Base-by-base conservation (phyloP, 2,888 invertebrate genomes). In the Mantis religiosa region DNA sequence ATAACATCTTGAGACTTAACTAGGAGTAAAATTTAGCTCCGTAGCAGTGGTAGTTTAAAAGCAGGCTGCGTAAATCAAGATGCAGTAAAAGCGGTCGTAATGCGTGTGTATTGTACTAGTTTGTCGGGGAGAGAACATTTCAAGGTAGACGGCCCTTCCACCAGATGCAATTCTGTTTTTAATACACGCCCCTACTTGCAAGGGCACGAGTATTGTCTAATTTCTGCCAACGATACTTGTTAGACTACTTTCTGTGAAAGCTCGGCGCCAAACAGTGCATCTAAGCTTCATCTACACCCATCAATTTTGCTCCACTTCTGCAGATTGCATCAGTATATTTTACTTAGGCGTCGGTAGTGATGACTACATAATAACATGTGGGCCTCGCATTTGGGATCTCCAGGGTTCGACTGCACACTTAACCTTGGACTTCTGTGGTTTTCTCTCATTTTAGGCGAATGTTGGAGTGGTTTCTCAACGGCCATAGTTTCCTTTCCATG, bases 1-100 rank as follows among this genome's bases (percentile, higher is more conserved):
- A 87, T 87, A 87, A 87, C 87, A 87, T 87, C 87, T 87, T 87
- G 87, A 82, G 41, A 87, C 87, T 87, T 87, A 87, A 87, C 87
- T 87, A 87, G 87, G 87, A 87, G 87, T 87, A 87, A 87, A 87
- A 87, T 87, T 87, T 87, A 87, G 82, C 41, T 87, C 41, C n/a
- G 54, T 71, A 71, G 41, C 41, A 41, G 41, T 41, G 54, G 54
- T 71, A 71, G 54, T 71, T 71, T 71, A 71, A 71, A 71, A n/a
- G 47, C 82, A 82, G 30, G n/a, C 30, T 27, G 34, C 82, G 28
- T 87, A 87, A 87, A 87, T 87, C 82, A 87, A 82, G 87, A 87
- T 34, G 41, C 30, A 87, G 3, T 34, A 87, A 71, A 71, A 25
- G 54, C 54, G 54, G 54, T 71, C 54, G 20, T 20, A 71, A 71